Conservation (phyloP, 2,797 vertebrate genomes). For the Tadarida brasiliensis region DNA sequence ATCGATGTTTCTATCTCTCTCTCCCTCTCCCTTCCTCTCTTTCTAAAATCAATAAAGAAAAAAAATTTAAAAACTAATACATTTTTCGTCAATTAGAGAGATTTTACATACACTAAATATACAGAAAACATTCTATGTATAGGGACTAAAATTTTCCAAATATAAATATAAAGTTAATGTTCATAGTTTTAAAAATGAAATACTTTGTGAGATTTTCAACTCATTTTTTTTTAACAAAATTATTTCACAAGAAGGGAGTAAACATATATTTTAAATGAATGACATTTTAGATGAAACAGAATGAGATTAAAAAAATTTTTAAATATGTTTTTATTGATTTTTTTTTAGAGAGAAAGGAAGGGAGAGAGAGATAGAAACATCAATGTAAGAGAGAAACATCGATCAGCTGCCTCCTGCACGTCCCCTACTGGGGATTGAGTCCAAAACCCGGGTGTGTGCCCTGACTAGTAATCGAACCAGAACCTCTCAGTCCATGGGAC, state of each 20-base stretch:
- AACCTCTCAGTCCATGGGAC: too few species aligned
- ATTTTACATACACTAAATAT: background rate
- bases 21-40: too few species aligned
- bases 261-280: constrained; percentile 28
- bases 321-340: background rate
- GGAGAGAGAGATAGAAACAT: too few species aligned
- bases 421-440: too few species aligned
- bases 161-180: constrained; percentile 24
- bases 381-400: too few species aligned
- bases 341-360: too few species aligned
- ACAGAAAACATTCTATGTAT: background rate
- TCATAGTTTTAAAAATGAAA: constrained; percentile 43
- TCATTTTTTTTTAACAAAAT: background rate
- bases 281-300: background rate
- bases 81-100: constrained; percentile 38
- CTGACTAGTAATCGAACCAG: too few species aligned
- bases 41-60: too few species aligned
- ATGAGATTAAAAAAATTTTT: background rate
- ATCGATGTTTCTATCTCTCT: too few species aligned
- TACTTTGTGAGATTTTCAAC: background rate
- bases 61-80: background rate
- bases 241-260: background rate
- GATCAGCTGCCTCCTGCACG: too few species aligned
- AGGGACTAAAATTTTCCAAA: constrained; percentile 34
- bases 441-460: too few species aligned